Base-by-base conservation (phyloP, 2,797 vertebrate species). In the Gymnopithys bicolor region DNA sequence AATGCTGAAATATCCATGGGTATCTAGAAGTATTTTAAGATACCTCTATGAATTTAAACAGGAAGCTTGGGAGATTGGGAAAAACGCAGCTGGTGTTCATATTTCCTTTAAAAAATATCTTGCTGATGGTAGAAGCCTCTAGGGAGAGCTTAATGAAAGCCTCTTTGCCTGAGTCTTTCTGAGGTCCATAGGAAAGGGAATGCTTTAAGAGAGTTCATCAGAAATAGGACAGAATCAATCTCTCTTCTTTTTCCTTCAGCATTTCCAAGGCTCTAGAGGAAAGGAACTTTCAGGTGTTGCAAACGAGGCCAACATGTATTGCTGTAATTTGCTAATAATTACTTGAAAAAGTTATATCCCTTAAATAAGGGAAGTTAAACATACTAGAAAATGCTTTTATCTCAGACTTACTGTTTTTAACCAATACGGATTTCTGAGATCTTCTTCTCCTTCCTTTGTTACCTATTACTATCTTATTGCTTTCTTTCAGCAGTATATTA, bases 71-170 rank as follows among this genome's bases (percentile, higher is more conserved):
- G 48, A 91, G 45, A 60, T 1, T 77, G 64, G 60, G 62, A 41
- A 93, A 95, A 86, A 11, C 21, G 83, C 13, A 81, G 24, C 8
- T 67, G 21, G 19, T 18, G 45, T 67, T 24, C 41, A 69, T 27
- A 69, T 7, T 48, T 73, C 69, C 35, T 82, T 93, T 83, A 52
- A 94, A 90, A 62, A 41, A 35, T 52, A 58, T 16, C 63, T 84
- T 93, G 22, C 41, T 95, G 82, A 83, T 77, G 28, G 32, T 70
- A 88, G 66, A 16, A 83, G 43, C 21, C 66, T 71, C 35, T 49
- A 73, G 75, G 75, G 77, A 95, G 71, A 95, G 33, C 64, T 93
- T 86, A 91, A 84, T 91, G 80, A 89, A 89, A 96, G 19, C 30
- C 30, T 69, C 15, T 68, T 14, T 88, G 23, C 73, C 39, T 89